Percentiles rank a stretch among this genome's conserved stretches.
Conservation (phyloP, 1,140 invertebrate species). For the Octopus bimaculoides region DNA sequence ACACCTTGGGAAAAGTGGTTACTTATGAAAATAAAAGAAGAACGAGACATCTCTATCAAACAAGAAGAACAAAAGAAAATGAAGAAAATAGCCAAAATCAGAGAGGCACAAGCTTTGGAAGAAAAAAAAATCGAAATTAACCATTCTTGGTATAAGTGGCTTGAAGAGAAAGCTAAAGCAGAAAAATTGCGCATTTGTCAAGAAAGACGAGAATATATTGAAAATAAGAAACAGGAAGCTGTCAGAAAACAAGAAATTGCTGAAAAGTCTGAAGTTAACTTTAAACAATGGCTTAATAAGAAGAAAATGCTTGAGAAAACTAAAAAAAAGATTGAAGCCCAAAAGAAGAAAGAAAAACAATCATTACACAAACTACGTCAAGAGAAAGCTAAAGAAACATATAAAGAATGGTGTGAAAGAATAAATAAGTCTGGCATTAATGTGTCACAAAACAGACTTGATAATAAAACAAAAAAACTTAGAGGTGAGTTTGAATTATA, state of each 20-base stretch:
- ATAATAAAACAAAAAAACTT: too few relatives aligned
- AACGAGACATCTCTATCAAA: not conserved
- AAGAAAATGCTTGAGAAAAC: slow-evolving; percentile 1
- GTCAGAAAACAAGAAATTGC: not conserved
- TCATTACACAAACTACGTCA: too few relatives aligned
- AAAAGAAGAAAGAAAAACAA: not conserved
- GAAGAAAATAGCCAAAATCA: not conserved
- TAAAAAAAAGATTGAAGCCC: not conserved
- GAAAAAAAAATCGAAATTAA: not conserved
- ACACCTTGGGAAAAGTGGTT: not conserved
- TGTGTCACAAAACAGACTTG: too few relatives aligned
- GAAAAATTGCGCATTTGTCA: not conserved
- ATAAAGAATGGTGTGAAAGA: too few relatives aligned
- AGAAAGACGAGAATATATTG: not conserved
- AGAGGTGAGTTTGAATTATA: too few relatives aligned
- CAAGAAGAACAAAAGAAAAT: not conserved
- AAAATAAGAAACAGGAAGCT: not conserved
- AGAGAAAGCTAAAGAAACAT: too few relatives aligned
- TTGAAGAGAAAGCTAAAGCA: not conserved
- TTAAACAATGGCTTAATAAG: slow-evolving; percentile 6
- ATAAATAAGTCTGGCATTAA: too few relatives aligned
- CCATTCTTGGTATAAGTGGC: not conserved
- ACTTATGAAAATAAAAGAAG: not conserved
- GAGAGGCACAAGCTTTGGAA: not conserved
- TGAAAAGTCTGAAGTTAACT: slow-evolving; percentile 10